Evolutionary conservation across 1,140 invertebrate species (phyloP).

Genomic region (Dolichoris vasculosae): DNA sequence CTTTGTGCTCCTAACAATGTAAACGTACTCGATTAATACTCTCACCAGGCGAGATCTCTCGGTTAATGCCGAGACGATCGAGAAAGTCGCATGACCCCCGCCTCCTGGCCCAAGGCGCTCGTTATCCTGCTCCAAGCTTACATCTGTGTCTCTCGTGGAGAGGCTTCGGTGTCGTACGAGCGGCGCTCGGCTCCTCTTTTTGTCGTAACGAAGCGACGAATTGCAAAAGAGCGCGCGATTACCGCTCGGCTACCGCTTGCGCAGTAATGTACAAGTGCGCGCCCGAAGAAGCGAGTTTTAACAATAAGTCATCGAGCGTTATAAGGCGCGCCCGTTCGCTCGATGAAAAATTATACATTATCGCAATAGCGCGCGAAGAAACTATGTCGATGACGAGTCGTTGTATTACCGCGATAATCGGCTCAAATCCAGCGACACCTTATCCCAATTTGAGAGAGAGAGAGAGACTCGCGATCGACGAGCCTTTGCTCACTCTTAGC

Average conservation of each 20-base stretch:
- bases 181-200: not conserved
- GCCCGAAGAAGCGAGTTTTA: slow-evolving; percentile 1
- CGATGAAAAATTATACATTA: not conserved
- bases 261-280: not conserved
- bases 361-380: slow-evolving; percentile 7
- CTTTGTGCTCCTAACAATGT: not conserved
- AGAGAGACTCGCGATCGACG: no score
- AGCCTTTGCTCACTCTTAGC: no score
- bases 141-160: no score
- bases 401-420: not conserved
- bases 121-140: not conserved
- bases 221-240: slow-evolving; percentile 18
- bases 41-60: not conserved
- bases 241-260: not conserved
- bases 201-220: slow-evolving; percentile 14
- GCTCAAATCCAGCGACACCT: not conserved
- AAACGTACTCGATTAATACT: not conserved
- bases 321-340: not conserved
- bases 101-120: not conserved
- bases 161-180: no score
- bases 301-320: slow-evolving; percentile 1
- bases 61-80: not conserved
- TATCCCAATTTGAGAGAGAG: not conserved
- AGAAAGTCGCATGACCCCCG: not conserved
- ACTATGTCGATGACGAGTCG: slow-evolving; percentile 13